A percentile compares a stretch with the other conserved stretches of the same genome.
These are phyloP conservation scores for Coptodon bakossiorum DNA, from an alignment of 2,113 vertebrate genomes.

Conservation along the genomic window DNA sequence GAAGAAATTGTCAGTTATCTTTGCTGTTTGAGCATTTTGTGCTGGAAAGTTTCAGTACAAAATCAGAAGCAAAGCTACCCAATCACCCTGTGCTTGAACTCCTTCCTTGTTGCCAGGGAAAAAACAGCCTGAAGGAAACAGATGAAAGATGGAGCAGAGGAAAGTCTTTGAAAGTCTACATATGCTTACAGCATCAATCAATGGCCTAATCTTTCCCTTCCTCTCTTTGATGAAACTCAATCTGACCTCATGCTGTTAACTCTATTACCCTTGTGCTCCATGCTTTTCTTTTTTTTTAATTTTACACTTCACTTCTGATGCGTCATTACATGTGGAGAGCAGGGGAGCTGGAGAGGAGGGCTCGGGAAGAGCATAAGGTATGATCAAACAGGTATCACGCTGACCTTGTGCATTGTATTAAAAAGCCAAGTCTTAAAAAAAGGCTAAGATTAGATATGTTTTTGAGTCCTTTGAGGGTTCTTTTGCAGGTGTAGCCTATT, in stretches of 20 bases:
- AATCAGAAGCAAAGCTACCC: neutral
- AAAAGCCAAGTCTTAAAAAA: neutral
- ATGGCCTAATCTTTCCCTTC: neutral
- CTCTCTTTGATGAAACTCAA: neutral
- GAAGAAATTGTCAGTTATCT: accelerated
- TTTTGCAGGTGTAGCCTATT: neutral
- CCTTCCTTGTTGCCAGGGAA: slow-evolving; percentile 15
- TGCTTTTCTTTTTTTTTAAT: neutral
- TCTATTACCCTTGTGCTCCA: neutral
- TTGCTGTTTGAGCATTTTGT: neutral
- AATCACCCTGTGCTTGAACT: neutral
- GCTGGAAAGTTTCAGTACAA: neutral
- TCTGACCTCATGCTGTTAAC: slow-evolving; percentile 3
- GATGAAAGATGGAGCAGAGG: neutral
- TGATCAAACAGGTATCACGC: neutral
- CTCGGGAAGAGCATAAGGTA: neutral
- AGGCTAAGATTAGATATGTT: neutral
- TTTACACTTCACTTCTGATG: neutral
- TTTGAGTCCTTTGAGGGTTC: neutral
- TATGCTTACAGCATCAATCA: slow-evolving; percentile 21
- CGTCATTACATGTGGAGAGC: neutral
- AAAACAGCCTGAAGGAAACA: neutral
- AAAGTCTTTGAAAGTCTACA: neutral
- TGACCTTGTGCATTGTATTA: neutral
- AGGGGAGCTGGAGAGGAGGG: neutral